Conservation (phyloP, 2,113 vertebrate species). For the Calidris pygmaea region DNA sequence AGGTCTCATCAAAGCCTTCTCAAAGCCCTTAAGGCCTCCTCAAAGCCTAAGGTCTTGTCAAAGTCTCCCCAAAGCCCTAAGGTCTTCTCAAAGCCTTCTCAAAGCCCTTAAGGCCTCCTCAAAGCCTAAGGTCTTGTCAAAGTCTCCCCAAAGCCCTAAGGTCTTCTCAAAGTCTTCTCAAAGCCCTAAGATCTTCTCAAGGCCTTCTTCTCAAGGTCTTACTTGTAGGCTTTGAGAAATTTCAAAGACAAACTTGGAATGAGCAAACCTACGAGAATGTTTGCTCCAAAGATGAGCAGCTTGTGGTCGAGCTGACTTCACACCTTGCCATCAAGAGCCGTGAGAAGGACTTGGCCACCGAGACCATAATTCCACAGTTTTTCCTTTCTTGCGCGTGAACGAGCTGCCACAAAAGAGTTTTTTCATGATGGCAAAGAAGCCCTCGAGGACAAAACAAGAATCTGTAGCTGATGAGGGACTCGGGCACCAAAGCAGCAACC, state of each 20-base stretch:
- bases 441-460: not conserved
- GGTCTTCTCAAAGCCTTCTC: not conserved
- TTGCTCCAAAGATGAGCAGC: not conserved
- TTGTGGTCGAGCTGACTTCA: not conserved
- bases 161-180: not conserved
- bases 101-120: too few species aligned
- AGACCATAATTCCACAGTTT: accelerated
- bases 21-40: not conserved
- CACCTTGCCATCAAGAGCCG: not conserved
- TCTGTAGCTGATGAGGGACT: not conserved
- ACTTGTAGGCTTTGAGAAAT: not conserved
- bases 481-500: not conserved
- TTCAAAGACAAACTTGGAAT: not conserved
- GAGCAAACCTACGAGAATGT: accelerated
- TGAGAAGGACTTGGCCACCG: accelerated
- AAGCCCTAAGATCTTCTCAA: not conserved
- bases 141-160: not conserved
- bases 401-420: not conserved
- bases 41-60: not conserved
- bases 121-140: too few species aligned
- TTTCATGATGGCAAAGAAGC: not conserved
- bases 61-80: too few species aligned
- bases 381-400: not conserved
- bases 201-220: not conserved
- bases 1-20: not conserved